Evolutionary conservation across 2,113 vertebrate species (phyloP), one percentile per base, ranked within the genome.

Genomic region (Solea solea): DNA sequence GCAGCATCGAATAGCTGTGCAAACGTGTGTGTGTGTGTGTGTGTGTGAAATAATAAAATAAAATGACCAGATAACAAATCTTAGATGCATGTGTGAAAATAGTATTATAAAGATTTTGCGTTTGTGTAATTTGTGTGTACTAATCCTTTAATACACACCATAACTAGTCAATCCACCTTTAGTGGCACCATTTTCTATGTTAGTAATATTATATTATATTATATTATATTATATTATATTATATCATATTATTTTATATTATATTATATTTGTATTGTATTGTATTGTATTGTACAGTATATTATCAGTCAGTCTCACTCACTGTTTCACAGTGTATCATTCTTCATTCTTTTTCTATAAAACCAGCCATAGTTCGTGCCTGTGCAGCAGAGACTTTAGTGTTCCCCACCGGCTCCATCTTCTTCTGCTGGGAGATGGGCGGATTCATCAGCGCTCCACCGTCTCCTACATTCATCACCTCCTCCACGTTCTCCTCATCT

Each of bases 401-500:
- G 70, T 72, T 64, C 83, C 75, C 56, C 65, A 80, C 75, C 72
- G 53, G 27, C 74, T 69, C 69, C 68, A 62, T 73, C 64, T 64
- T 76, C 45, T 68, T 50, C 64, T 74, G 53, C 12, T 6, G 21
- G 75, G 67, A 70, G 65, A 79, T 58, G 61, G 72, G 64, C 64
- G 71, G 64, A 69, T 78, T 75, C 54, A 27, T 82, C 64, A 63
- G 52, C 13, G 0, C 71, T 78, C 44, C 4, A 41, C 73, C 66
- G 58, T 84, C 75, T 73, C 68, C 65, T 57, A 72, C 76, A 82
- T 87, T 84, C 76, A 88, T 86, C 76, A 86, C 80, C 67, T 78
- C 70, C 81, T 85, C 87, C 83, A 80, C 53, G 40, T 46, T 74
- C 62, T 52, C 65, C 72, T 81, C 75, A 64, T 69, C 50, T 21